Conservation (phyloP, 2,888 invertebrate genomes). For the Mantis religiosa region DNA sequence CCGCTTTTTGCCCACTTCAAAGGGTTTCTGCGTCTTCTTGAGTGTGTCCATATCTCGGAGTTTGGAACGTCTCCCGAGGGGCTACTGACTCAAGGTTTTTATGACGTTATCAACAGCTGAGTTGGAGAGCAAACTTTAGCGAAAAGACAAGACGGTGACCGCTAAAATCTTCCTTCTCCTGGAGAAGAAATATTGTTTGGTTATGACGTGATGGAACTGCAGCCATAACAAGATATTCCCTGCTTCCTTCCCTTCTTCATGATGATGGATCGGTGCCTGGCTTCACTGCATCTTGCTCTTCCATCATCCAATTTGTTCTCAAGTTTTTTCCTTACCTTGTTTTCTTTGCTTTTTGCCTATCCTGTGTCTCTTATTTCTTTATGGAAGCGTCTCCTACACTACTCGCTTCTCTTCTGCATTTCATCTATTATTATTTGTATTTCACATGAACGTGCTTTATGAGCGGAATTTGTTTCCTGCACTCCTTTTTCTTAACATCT, state of each 20-base stretch:
- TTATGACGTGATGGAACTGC: background rate
- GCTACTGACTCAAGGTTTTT: constrained; percentile 2
- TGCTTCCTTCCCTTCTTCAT: background rate
- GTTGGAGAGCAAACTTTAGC: background rate
- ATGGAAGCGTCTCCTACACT: background rate
- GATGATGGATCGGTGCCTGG: background rate
- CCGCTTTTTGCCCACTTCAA: background rate
- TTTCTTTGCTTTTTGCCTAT: background rate
- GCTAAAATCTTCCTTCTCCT: background rate
- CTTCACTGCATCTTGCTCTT: background rate
- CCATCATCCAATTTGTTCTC: background rate
- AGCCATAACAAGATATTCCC: background rate
- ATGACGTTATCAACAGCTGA: constrained; percentile 8
- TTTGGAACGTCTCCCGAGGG: constrained; percentile 1
- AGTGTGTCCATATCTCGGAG: background rate
- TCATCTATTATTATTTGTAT: background rate
- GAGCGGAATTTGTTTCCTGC: too few relatives aligned
- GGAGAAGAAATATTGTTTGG: background rate
- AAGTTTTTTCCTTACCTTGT: background rate
- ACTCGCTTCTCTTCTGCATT: background rate
- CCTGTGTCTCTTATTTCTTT: background rate
- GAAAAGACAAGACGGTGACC: background rate
- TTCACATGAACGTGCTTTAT: background rate
- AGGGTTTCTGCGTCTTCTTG: background rate
- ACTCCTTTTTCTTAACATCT: too few relatives aligned